Conservation (phyloP, 2,888 invertebrate species). For the Tetragonula carbonaria region DNA sequence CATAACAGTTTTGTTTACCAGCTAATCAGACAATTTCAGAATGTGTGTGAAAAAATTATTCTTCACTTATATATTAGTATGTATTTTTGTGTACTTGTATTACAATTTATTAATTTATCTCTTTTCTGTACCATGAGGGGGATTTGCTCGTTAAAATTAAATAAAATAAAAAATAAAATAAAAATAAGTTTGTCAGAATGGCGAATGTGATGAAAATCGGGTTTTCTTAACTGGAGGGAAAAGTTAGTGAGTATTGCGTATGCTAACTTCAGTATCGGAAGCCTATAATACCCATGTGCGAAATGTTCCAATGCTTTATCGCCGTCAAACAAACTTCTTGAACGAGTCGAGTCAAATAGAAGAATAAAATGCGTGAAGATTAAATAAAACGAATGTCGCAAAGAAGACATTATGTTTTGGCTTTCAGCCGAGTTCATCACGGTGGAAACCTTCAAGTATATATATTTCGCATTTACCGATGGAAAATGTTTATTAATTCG, state of each 20-base stretch:
- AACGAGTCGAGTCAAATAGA: slow-evolving; percentile 17
- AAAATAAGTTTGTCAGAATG: not conserved
- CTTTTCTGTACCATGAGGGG: too few species aligned
- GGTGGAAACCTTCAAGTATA: not conserved
- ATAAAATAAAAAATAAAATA: too few species aligned
- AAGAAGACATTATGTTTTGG: slow-evolving; percentile 27
- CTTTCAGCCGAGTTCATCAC: slow-evolving; percentile 26
- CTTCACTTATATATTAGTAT: too few species aligned
- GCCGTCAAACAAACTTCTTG: slow-evolving; percentile 54
- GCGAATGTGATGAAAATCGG: slow-evolving; percentile 5
- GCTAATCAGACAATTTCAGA: too few species aligned
- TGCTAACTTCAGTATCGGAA: slow-evolving; percentile 58
- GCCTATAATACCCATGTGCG: slow-evolving; percentile 48
- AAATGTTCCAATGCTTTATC: slow-evolving; percentile 67
- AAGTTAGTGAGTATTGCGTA: slow-evolving; percentile 51
- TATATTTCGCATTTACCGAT: slow-evolving; percentile 15
- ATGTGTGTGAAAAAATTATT: too few species aligned
- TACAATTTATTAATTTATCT: too few species aligned
- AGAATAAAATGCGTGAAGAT: not conserved
- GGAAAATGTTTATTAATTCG: slow-evolving; percentile 37
- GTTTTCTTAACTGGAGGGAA: slow-evolving; percentile 36
- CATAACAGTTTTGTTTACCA: too few species aligned
- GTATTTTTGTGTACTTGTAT: too few species aligned
- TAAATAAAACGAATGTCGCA: not conserved
- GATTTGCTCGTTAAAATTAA: not conserved